phyloP scores from a whole-genome alignment of 2,888 invertebrate species.

The Rhagium mordax region DNA sequence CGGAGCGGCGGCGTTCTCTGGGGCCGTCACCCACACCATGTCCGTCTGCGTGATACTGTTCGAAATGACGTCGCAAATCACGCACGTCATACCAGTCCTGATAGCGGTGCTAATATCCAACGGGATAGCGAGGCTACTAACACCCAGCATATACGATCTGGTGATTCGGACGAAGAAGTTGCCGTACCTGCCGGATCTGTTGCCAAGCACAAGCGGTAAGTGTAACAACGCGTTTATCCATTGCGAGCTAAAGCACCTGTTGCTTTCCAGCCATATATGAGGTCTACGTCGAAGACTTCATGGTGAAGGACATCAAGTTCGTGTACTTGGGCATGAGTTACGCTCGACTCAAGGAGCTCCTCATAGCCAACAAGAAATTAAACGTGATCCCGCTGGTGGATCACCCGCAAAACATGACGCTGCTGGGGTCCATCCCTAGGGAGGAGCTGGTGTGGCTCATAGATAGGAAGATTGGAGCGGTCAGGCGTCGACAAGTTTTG shows the following conservation, averaged over 20 bases:
- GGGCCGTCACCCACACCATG: constrained; percentile 96
- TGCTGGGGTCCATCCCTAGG: constrained; percentile 93
- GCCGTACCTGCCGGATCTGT: constrained; percentile 94
- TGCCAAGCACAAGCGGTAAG: constrained; percentile 83
- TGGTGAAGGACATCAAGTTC: constrained; percentile 89
- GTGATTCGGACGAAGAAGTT: constrained; percentile 96
- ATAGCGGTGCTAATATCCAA: constrained; percentile 95
- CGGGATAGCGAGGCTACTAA: constrained; percentile 90
- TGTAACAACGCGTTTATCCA: constrained; percentile 5
- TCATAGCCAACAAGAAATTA: constrained; percentile 78
- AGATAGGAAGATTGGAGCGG: constrained; percentile 86
- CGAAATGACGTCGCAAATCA: constrained; percentile 98
- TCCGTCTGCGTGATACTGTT: constrained; percentile 95
- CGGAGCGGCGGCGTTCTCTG: constrained; percentile 94
- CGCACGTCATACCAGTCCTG: constrained; percentile 94
- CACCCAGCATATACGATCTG: constrained; percentile 97
- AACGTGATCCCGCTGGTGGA: constrained; percentile 94
- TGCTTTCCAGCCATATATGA: constrained; percentile 84
- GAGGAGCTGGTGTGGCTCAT: constrained; percentile 88
- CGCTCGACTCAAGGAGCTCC: constrained; percentile 84
- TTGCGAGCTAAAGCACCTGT: background rate
- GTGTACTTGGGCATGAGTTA: constrained; percentile 93
- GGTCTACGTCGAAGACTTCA: constrained; percentile 96
- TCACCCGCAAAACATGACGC: constrained; percentile 87
- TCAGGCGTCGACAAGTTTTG: constrained; percentile 79